Conservation (phyloP, 2,888 invertebrate species). For the Pseudeuparius sepicola region DNA sequence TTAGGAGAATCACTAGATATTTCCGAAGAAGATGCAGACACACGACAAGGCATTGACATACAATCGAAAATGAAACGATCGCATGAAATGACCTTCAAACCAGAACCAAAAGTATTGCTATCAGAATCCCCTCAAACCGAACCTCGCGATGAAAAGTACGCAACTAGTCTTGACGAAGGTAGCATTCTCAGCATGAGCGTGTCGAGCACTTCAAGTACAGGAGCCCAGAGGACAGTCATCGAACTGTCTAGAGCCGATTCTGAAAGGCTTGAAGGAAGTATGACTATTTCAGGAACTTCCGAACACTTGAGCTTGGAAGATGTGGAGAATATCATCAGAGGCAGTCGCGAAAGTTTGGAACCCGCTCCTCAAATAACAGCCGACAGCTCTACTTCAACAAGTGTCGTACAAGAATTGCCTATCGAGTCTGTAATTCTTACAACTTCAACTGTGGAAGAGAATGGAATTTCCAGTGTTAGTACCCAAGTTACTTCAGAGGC, state of each 20-base stretch:
- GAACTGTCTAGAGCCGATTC: conserved; percentile 39
- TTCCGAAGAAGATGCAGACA: conserved; percentile 45
- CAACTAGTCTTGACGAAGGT: conserved; percentile 49
- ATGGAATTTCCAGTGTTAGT: conserved; percentile 42
- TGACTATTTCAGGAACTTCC: conserved; percentile 39
- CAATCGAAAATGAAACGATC: conserved; percentile 75
- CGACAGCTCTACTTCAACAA: conserved; percentile 39
- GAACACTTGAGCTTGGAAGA: conserved; percentile 40
- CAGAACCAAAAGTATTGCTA: conserved; percentile 42
- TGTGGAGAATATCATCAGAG: conserved; percentile 28
- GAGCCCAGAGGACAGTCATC: conserved; percentile 38
- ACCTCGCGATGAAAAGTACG: conserved; percentile 44
- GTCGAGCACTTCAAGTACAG: conserved; percentile 46
- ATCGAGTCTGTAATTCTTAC: conserved; percentile 44
- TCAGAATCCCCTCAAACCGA: conserved; percentile 42
- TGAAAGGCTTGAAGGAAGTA: conserved; percentile 38
- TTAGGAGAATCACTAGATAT: conserved; percentile 45
- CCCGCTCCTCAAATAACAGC: conserved; percentile 25
- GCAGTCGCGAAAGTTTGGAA: conserved; percentile 32
- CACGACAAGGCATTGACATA: conserved; percentile 41
- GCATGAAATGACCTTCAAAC: conserved; percentile 82
- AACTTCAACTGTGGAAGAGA: conserved; percentile 41
- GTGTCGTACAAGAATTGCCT: conserved; percentile 30
- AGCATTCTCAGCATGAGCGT: conserved; percentile 47
- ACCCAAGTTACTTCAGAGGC: conserved; percentile 47